Conservation (phyloP, 2,113 vertebrate genomes). For the Plestiodon gilberti region DNA sequence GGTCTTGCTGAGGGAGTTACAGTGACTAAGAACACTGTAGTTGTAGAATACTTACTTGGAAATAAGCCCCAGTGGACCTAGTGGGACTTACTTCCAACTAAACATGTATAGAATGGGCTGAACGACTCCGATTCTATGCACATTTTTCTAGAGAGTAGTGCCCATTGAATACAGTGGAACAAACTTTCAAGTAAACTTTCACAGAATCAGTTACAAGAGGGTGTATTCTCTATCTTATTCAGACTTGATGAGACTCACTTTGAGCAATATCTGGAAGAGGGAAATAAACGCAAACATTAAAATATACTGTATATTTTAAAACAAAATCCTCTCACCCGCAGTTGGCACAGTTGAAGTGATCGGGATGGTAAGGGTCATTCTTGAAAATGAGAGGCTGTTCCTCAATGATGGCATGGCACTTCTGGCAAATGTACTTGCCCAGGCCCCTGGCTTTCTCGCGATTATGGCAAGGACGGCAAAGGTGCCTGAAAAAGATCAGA, state of each 20-base stretch:
- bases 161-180: not conserved
- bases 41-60: not conserved
- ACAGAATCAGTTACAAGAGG: not conserved
- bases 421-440: conserved; percentile 98
- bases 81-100: too few species aligned
- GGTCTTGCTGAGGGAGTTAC: not conserved
- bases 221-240: not conserved
- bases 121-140: not conserved
- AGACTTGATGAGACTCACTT: not conserved
- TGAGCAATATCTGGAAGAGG: not conserved
- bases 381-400: conserved; percentile 96
- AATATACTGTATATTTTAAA: not conserved
- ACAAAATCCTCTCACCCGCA: conserved; percentile 85
- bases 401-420: conserved; percentile 96
- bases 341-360: conserved; percentile 98
- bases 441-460: conserved; percentile 93
- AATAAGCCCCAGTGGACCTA: too few species aligned
- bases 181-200: not conserved
- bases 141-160: not conserved
- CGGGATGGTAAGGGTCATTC: conserved; percentile 97
- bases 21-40: not conserved
- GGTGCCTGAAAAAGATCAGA: conserved; percentile 80
- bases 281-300: conserved; percentile 2
- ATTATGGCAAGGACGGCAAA: conserved; percentile 96
- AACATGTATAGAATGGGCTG: too few species aligned